Percentiles rank a stretch among this genome's conserved stretches.
phyloP scores from a whole-genome alignment of 30 jellyfish, hydroid and myxozoan genomes.

The Aurelia aurita region DNA sequence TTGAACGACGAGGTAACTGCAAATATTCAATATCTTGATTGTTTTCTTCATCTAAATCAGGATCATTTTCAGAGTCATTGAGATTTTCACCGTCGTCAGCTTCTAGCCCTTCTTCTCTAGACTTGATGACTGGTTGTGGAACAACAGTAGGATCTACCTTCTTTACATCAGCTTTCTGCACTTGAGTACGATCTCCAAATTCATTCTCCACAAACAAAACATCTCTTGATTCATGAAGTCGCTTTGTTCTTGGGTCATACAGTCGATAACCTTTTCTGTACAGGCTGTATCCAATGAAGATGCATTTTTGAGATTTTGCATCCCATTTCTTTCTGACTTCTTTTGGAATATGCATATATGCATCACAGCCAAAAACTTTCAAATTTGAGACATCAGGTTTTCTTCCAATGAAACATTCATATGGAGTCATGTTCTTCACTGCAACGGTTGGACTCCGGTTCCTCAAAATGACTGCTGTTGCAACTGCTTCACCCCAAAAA shows the following conservation, averaged over 20 bases:
- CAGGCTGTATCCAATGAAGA: conserved; percentile 9
- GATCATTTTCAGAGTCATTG: neutral
- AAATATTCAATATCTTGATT: neutral
- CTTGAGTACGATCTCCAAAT: no score
- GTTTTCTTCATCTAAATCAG: neutral
- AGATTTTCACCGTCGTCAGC: neutral
- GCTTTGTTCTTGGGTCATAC: no score
- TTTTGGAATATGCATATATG: conserved; percentile 38
- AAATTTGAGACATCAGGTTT: no score
- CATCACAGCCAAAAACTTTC: conserved; percentile 24
- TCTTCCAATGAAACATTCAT: no score
- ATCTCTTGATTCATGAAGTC: no score
- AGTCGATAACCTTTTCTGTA: neutral
- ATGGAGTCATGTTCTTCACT: no score
- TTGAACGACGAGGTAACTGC: conserved; percentile 4
- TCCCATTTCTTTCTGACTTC: conserved; percentile 30
- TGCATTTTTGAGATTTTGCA: conserved; percentile 20
- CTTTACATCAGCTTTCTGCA: no score
- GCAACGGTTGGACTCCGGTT: conserved; percentile 35
- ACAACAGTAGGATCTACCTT: no score
- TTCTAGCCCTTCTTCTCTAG: neutral
- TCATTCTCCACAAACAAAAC: no score
- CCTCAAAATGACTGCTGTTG: neutral
- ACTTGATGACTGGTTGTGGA: neutral
- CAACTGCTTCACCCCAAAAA: no score